Evolutionary conservation across 2,113 vertebrate species (phyloP).

Genomic region (Corvus moneduloides): DNA sequence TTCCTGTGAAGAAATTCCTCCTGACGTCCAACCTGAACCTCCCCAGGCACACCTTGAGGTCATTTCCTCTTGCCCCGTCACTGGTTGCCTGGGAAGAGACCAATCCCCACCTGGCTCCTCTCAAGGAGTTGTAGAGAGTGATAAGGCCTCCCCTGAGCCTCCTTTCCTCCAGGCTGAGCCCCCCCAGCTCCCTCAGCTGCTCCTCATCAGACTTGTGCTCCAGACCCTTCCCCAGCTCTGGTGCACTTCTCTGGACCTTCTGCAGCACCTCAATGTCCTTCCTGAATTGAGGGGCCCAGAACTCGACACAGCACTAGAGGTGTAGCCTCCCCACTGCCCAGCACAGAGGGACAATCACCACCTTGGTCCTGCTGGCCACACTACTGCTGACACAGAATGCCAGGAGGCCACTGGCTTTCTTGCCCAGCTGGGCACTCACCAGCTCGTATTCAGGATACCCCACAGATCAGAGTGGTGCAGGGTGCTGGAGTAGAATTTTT

Average conservation of each 20-base stretch:
- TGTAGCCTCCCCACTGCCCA: neutral
- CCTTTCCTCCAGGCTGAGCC: neutral
- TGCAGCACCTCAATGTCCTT: neutral
- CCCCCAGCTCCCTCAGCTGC: neutral
- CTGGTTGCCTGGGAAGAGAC: neutral
- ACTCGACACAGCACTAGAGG: accelerated
- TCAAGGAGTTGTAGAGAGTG: neutral
- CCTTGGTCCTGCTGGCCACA: neutral
- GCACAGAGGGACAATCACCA: neutral
- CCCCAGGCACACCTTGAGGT: neutral
- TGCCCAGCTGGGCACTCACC: accelerated
- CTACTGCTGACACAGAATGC: neutral
- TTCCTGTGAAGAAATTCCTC: neutral
- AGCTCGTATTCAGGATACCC: neutral
- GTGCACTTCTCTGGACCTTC: neutral
- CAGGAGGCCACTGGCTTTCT: accelerated
- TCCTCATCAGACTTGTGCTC: neutral
- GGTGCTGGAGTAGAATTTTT: neutral
- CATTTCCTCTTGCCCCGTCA: neutral
- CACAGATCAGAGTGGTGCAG: neutral
- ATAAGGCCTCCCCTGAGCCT: neutral
- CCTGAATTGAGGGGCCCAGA: neutral
- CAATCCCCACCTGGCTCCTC: accelerated
- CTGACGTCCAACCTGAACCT: neutral
- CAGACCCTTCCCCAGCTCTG: neutral